phyloP scores from a whole-genome alignment of 1,140 invertebrate genomes.

The Trypoxylus dichotomus region DNA sequence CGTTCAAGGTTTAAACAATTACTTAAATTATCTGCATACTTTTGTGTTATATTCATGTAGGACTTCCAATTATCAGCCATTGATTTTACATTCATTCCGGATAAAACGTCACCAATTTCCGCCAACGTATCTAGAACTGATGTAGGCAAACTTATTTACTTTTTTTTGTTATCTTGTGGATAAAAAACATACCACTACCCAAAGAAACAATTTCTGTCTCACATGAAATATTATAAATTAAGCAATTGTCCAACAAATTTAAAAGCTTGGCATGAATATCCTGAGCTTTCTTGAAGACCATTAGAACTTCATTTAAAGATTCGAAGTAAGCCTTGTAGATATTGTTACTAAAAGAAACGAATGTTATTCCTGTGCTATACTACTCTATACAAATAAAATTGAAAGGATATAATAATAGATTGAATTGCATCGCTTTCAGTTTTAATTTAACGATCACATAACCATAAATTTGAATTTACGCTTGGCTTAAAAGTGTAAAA shows the following conservation, averaged over 20 bases:
- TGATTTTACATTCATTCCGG: constrained; percentile 28
- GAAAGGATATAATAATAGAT: too few species aligned
- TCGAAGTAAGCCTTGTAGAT: constrained; percentile 28
- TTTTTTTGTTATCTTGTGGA: background rate
- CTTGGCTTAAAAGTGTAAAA: too few species aligned
- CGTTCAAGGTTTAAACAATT: background rate
- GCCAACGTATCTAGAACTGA: constrained; percentile 23
- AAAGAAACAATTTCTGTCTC: background rate
- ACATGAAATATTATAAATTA: constrained; percentile 3
- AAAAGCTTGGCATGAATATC: constrained; percentile 26
- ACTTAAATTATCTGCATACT: background rate
- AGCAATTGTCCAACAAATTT: constrained; percentile 4
- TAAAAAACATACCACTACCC: background rate
- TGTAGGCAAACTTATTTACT: background rate
- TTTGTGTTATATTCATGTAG: constrained; percentile 22
- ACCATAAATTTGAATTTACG: too few species aligned
- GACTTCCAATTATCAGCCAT: constrained; percentile 31
- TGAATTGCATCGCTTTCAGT: too few species aligned
- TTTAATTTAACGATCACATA: too few species aligned
- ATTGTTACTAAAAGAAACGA: constrained; percentile 27
- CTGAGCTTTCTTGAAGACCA: constrained; percentile 21
- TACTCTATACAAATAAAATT: background rate
- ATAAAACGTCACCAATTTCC: constrained; percentile 8
- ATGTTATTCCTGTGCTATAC: too few species aligned
- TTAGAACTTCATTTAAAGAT: constrained; percentile 27